Evolutionary conservation across 2,888 invertebrate genomes (phyloP), one percentile per base, ranked within the genome.

Genomic region (Polyommatus icarus): DNA sequence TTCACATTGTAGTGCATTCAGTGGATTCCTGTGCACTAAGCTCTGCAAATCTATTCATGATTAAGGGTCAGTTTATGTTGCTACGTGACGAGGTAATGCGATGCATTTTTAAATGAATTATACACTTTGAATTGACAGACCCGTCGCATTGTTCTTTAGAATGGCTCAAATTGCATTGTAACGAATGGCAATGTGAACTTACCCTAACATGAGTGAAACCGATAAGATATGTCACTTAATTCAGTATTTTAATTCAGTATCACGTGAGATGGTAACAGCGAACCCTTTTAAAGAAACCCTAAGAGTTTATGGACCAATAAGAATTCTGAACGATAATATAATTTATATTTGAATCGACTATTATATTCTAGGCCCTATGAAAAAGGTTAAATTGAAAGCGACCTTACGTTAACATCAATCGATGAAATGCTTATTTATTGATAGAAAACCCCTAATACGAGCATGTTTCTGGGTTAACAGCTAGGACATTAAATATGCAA

Each of bases 401-500:
- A 29, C 67, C 18, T 29, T 61, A 67, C 67, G 29, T 67, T 32
- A 67, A 15, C 67, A 32, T 67, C 29, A 32, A 67, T 32, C 67
- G 29, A 67, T 67, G 15, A 32, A 12, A 32, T 61, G 61, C 4
- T 32, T 67, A 67, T 67, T 67, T 67, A 67, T 67, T 67, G 29
- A 67, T 67, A 67, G 29, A 15, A 67, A 67, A 32, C 18, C 18
- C 67, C 29, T 32, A 67, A 67, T 67, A 67, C 67, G 24, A 67
- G 67, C 29, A 15, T 12, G 67, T 67, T 67, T 67, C 67, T 67
- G 29, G 67, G 67, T 67, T 29, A 67, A 67, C 67, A 29, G 29
- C 67, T 67, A 67, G 5, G 15, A 67, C 29, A 32, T 67, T 29
- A 67, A 15, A 67, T 29, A 67, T 29, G 29, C 67, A 79, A 78